Evolutionary conservation across 2,113 vertebrate species (phyloP).

Genomic region (Scomber colias): DNA sequence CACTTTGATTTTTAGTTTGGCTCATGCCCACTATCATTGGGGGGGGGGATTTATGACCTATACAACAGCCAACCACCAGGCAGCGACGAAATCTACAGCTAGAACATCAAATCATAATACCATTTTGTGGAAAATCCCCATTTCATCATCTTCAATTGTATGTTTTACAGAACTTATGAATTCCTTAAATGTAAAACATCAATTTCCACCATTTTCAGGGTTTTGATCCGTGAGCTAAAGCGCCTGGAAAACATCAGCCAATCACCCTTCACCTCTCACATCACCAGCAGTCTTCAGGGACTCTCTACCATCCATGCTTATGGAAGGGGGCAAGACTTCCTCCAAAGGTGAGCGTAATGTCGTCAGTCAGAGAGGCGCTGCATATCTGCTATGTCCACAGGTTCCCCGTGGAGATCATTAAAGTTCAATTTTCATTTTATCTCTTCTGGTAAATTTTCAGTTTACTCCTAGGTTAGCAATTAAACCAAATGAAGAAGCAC

Average conservation of each 20-base stretch:
- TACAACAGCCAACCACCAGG: too few relatives aligned
- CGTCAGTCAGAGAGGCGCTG: not conserved
- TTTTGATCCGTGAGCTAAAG: conserved; percentile 88
- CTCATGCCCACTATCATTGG: too few relatives aligned
- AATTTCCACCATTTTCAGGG: conserved; percentile 69
- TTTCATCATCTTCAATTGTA: not conserved
- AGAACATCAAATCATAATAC: too few relatives aligned
- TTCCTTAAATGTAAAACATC: not conserved
- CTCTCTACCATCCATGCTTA: conserved; percentile 88
- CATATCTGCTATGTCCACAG: not conserved
- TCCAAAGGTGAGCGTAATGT: conserved; percentile 75
- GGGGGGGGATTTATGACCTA: too few relatives aligned
- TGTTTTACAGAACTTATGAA: not conserved
- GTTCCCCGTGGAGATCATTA: conserved; percentile 35
- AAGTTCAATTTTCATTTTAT: conserved; percentile 48
- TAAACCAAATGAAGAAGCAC: conserved; percentile 17
- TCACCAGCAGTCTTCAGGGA: conserved; percentile 88
- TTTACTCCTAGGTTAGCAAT: conserved; percentile 36
- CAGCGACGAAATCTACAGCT: too few relatives aligned
- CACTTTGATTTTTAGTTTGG: too few relatives aligned
- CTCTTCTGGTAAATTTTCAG: conserved; percentile 25
- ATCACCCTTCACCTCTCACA: conserved; percentile 88
- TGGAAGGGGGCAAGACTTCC: conserved; percentile 80
- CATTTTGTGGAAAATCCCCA: not conserved
- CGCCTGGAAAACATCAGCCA: conserved; percentile 88